Percentiles rank a stretch among this genome's conserved stretches.
Conservation (phyloP, 1,140 invertebrate species). For the Atta cephalotes region DNA sequence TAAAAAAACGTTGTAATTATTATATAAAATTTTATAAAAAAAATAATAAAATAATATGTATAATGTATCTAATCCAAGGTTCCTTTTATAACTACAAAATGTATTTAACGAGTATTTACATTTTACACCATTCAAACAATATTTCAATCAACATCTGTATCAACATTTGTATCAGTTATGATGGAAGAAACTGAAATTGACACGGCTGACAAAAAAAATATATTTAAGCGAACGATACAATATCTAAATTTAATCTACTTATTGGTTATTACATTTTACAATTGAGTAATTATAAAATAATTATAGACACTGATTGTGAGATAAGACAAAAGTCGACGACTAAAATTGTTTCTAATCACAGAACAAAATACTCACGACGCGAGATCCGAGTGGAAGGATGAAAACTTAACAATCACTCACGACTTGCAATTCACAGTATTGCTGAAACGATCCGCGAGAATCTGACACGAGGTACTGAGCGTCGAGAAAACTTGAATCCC, state of each 20-base stretch:
- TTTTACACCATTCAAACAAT: neutral
- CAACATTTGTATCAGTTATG: neutral
- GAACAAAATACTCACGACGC: slow-evolving; percentile 8
- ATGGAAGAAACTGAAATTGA: neutral
- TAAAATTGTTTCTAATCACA: neutral
- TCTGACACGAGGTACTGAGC: slow-evolving; percentile 67
- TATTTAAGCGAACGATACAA: neutral
- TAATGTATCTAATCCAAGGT: neutral
- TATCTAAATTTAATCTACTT: slow-evolving; percentile 10
- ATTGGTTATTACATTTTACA: neutral
- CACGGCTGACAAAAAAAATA: neutral
- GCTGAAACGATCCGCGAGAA: slow-evolving; percentile 54
- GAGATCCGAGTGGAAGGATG: slow-evolving; percentile 16
- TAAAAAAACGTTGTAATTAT: neutral
- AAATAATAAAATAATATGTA: neutral
- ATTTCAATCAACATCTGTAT: neutral
- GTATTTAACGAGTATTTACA: neutral
- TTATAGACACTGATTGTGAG: neutral
- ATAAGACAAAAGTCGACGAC: neutral
- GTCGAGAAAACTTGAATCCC: slow-evolving; percentile 71
- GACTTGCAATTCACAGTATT: slow-evolving; percentile 19
- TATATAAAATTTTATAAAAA: neutral
- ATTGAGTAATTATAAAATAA: neutral
- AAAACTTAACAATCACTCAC: slow-evolving; percentile 32
- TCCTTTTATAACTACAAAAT: too few relatives aligned